A percentile compares a stretch with the other conserved stretches of the same genome.
These are phyloP conservation scores for Neotoxoptera formosana DNA, from an alignment of 1,140 invertebrate species.

Conservation along the genomic window DNA sequence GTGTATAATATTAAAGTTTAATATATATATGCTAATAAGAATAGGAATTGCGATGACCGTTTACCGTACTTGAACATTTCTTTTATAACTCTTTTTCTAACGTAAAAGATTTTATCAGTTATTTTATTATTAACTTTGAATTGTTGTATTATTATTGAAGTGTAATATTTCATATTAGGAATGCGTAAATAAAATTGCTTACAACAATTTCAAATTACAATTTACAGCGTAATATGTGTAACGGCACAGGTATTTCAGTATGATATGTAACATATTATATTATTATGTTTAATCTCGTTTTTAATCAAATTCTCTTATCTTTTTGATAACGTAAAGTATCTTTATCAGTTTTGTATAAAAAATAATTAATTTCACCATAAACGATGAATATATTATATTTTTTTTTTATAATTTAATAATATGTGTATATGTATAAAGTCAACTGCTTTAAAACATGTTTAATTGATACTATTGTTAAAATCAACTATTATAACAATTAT, in stretches of 20 bases:
- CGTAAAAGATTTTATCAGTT: background rate
- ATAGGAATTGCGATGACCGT: background rate
- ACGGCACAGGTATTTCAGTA: background rate
- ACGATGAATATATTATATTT: no score
- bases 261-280: no score
- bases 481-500: background rate
- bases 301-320: background rate
- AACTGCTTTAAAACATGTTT: background rate
- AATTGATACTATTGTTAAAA: background rate
- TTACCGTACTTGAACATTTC: background rate
- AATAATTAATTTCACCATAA: background rate
- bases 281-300: background rate
- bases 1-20: background rate
- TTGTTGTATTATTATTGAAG: background rate
- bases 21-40: background rate
- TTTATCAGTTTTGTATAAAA: background rate
- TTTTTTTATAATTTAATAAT: no score
- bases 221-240: background rate
- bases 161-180: background rate
- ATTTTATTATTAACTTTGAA: background rate
- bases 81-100: background rate
- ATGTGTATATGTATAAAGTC: no score
- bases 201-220: background rate
- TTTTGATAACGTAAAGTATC: slow-evolving; percentile 1
- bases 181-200: background rate